Percentiles rank a stretch among this genome's conserved stretches.
These are phyloP conservation scores for Glossosoma conforme DNA, from an alignment of 1,140 invertebrate species.

Conservation along the genomic window DNA sequence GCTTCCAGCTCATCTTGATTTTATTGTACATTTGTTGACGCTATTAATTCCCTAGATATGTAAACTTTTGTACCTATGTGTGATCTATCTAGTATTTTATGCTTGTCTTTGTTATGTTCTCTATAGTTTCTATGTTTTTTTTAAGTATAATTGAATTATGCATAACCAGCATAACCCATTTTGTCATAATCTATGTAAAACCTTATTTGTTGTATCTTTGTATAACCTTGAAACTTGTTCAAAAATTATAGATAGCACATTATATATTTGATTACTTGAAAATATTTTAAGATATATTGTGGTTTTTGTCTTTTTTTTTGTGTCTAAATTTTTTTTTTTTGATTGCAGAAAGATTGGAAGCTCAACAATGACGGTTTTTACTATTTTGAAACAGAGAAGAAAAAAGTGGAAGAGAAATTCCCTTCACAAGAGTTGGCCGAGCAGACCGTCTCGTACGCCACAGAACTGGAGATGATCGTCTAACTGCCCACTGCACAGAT, in stretches of 20 bases:
- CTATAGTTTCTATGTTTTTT: no score
- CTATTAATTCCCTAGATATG: no score
- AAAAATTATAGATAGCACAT: neutral
- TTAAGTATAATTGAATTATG: no score
- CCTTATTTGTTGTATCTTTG: no score
- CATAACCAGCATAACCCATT: no score
- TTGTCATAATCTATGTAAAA: no score
- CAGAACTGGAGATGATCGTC: conserved; percentile 98
- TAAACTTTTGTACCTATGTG: no score
- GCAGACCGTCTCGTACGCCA: conserved; percentile 95
- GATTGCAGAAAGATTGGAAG: conserved; percentile 68
- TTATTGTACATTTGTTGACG: no score
- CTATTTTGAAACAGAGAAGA: conserved; percentile 68
- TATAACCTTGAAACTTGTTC: no score
- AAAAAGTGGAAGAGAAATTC: conserved; percentile 75
- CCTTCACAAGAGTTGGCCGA: conserved; percentile 85
- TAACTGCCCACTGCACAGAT: conserved; percentile 59
- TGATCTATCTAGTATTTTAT: no score
- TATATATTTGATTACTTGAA: neutral
- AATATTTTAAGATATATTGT: neutral
- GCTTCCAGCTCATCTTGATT: no score
- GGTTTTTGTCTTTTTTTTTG: conserved; percentile 29
- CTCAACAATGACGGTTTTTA: conserved; percentile 75
- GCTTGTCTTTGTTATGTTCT: no score
- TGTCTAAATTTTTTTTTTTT: neutral